Conservation (phyloP, 2,888 invertebrate species). For the Callyntrura guangdongensis region DNA sequence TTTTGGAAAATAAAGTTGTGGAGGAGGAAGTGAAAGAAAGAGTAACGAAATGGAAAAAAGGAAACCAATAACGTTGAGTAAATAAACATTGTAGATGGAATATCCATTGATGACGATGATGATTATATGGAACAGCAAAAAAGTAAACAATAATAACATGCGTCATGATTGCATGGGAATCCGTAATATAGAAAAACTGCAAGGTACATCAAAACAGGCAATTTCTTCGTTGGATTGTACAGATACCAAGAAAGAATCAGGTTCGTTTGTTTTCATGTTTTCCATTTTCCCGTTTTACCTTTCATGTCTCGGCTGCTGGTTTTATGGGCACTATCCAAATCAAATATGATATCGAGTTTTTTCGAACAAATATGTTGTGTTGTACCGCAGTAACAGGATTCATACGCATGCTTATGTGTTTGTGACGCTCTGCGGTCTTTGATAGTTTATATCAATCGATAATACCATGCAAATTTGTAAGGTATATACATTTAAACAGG, state of each 20-base stretch:
- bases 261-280: background rate
- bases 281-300: constrained; percentile 15
- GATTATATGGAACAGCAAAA: constrained; percentile 15
- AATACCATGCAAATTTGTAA: background rate
- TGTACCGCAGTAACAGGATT: background rate
- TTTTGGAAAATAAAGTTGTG: background rate
- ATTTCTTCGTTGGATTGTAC: background rate
- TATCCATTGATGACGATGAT: constrained; percentile 18
- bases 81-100: constrained; percentile 10
- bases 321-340: background rate
- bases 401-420: background rate
- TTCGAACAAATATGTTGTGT: too few species aligned
- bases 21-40: constrained; percentile 18
- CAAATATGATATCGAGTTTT: constrained; percentile 28
- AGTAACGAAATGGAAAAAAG: background rate
- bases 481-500: background rate
- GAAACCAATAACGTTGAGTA: constrained; percentile 51
- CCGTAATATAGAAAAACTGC: too few species aligned
- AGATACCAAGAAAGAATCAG: background rate
- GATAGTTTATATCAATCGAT: too few species aligned
- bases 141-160: background rate
- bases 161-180: background rate
- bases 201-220: background rate
- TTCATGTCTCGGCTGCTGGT: background rate
- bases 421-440: too few species aligned